phyloP scores from a whole-genome alignment of 2,888 invertebrate genomes.

The Tetranychus truncatus region DNA sequence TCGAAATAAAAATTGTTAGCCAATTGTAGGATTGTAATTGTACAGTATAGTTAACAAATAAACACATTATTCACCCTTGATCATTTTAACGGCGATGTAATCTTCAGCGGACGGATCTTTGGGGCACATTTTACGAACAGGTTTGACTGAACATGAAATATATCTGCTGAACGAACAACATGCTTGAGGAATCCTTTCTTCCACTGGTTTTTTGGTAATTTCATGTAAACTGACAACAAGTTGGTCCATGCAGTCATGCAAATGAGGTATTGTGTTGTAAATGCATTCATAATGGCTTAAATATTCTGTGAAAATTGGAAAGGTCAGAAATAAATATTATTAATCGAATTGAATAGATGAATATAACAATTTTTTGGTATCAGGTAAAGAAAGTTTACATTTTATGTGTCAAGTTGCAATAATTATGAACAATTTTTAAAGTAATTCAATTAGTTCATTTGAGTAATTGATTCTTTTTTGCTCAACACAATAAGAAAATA shows the following conservation, averaged over 20 bases:
- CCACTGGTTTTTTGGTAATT: constrained; percentile 14
- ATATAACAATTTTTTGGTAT: neutral
- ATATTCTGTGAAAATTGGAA: constrained; percentile 17
- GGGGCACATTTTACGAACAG: constrained; percentile 14
- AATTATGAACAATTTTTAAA: neutral
- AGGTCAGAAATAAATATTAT: neutral
- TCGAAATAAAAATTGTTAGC: neutral
- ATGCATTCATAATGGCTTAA: constrained; percentile 20
- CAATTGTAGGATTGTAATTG: neutral
- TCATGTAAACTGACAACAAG: constrained; percentile 18
- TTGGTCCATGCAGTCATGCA: constrained; percentile 23
- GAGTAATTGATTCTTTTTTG: neutral
- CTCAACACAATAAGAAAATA: neutral
- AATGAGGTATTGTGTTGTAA: constrained; percentile 9
- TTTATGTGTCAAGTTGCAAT: neutral
- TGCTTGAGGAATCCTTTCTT: constrained; percentile 19
- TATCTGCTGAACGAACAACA: constrained; percentile 21
- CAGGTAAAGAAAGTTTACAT: neutral
- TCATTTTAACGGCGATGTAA: constrained; percentile 20
- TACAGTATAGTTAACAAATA: neutral
- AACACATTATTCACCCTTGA: constrained; percentile 12
- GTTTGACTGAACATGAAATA: constrained; percentile 16
- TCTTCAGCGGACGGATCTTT: constrained; percentile 21
- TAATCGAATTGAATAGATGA: neutral
- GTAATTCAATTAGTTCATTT: neutral